Evolutionary conservation across 1,140 invertebrate species (phyloP).

Genomic region (Danaus melanippus): DNA sequence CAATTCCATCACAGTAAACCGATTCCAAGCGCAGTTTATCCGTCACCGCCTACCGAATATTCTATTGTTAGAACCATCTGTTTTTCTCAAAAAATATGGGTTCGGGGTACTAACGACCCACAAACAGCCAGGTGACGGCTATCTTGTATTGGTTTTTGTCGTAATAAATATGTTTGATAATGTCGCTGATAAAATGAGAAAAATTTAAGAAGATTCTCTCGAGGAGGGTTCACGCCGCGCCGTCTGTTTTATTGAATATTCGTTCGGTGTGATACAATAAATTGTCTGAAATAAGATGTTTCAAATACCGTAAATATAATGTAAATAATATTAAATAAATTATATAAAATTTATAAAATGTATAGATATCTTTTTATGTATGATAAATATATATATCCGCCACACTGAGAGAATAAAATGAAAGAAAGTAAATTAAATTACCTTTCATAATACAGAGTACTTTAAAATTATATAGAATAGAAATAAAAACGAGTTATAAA

Average conservation of each 20-base stretch:
- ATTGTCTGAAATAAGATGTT: no score
- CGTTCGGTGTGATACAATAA: no score
- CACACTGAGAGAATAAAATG: no score
- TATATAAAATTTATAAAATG: no score
- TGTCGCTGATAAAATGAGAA: slow-evolving; percentile 17
- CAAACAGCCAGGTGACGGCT: slow-evolving; percentile 40
- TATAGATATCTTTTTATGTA: no score
- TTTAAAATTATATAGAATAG: no score
- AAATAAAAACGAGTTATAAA: no score
- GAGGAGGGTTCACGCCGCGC: slow-evolving; percentile 17
- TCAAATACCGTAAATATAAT: no score
- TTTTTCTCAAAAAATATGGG: slow-evolving; percentile 36
- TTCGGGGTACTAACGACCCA: slow-evolving; percentile 36
- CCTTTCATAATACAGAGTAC: no score
- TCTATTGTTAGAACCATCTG: slow-evolving; percentile 59
- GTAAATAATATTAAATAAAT: no score
- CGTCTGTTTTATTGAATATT: background rate
- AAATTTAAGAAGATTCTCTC: slow-evolving; percentile 13
- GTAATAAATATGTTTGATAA: slow-evolving; percentile 29
- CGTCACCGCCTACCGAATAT: slow-evolving; percentile 66
- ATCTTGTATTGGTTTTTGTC: slow-evolving; percentile 35
- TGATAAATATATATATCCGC: no score
- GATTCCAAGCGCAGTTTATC: slow-evolving; percentile 38
- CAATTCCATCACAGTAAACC: slow-evolving; percentile 25
- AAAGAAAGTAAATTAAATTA: no score